These are phyloP conservation scores for Cryptomyrus ogoouensis DNA, from an alignment of 2,113 vertebrate genomes.

Conservation along the genomic window DNA sequence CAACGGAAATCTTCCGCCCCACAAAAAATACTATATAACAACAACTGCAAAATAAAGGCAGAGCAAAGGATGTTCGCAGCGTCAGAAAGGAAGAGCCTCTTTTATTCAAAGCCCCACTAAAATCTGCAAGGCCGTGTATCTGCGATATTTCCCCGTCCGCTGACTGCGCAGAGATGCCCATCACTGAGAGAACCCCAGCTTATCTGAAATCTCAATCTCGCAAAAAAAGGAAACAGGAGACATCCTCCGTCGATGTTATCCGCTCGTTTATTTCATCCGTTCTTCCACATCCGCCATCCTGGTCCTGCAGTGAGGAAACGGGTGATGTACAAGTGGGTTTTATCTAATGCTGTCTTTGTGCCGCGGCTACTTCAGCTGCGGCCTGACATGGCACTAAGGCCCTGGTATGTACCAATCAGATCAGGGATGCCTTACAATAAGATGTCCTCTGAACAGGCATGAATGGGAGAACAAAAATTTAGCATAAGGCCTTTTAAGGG, in stretches of 20 bases:
- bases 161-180: not conserved
- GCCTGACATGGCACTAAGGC: not conserved
- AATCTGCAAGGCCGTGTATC: not conserved
- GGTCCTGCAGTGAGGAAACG: not conserved
- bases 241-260: constrained; percentile 19
- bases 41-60: not conserved
- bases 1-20: not conserved
- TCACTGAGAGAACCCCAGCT: not conserved
- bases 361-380: not conserved
- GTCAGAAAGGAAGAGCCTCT: not conserved
- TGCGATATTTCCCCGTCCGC: not conserved
- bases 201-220: constrained; percentile 6
- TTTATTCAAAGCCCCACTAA: not conserved
- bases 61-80: too few species aligned
- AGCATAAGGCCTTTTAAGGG: not conserved
- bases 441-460: not conserved
- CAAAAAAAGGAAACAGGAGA: constrained; percentile 16
- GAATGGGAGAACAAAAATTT: not conserved
- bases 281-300: constrained; percentile 11
- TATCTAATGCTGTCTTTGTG: not conserved
- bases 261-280: not conserved
- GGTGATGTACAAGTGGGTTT: not conserved
- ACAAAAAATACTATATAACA: not conserved
- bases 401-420: constrained; percentile 8
- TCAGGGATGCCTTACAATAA: not conserved